Base-by-base conservation (phyloP, 2,113 vertebrate genomes). In the Climacteris rufus region DNA sequence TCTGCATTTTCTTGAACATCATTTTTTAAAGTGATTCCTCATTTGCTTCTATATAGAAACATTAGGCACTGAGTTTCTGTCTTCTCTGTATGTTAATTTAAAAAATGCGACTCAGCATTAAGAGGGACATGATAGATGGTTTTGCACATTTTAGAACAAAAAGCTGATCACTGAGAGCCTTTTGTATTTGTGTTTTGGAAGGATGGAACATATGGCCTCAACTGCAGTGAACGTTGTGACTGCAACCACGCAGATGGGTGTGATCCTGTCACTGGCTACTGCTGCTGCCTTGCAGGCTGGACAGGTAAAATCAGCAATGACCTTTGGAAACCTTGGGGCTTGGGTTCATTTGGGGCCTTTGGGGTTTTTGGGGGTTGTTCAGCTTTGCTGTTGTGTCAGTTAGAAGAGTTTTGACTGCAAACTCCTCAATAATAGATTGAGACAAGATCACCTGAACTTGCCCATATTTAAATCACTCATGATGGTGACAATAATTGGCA, bases 231-330 rank as follows among this genome's bases (percentile, higher is more conserved):
- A 89, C 98, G 35, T 37, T 99, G 99, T 95, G 99, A 99, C 96
- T 99, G 99, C 64, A 98, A 98, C 97, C 99, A 99, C 1, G 99
- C 99, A 0, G 98, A 99, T 13, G 99, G 99, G 61, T 99, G 99
- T 11, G 99, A 99, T 53, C 98, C 99, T 25, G 94, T 99, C 93
- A 99, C 98, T 0, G 99, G 99, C 16, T 98, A 99, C 96, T 99
- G 99, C 95, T 99, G 98, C 97, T 99, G 99, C 95, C 98, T 99
- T 24, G 98, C 99, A 0, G 99, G 99, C 37, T 99, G 99, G 99
- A 99, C 99, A 98, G 99, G 99, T 99, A 96, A 98, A 96, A 71
- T 30, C 30, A 37, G 15, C 33, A 59, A 42, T 22, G 52, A 7
- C 37, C 42, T 65, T 28, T 47, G 28, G 5, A 37, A 86, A 66